phyloP scores from a whole-genome alignment of 2,888 invertebrate genomes.

The Argynnis bischoffii region DNA sequence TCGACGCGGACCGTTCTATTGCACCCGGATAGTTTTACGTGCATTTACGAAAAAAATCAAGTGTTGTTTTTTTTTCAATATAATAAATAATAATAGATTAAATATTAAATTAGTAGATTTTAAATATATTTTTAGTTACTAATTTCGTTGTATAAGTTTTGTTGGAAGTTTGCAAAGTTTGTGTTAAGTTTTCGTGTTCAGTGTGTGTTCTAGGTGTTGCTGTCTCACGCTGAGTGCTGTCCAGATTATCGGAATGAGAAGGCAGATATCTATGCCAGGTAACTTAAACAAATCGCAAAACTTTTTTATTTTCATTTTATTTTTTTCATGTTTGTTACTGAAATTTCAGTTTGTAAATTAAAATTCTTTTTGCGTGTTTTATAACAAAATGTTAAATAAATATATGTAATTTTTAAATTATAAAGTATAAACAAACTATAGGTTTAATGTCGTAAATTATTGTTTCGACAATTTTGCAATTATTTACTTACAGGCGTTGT shows the following conservation, averaged over 20 bases:
- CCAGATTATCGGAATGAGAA: slow-evolving; percentile 58
- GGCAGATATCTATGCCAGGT: slow-evolving; percentile 73
- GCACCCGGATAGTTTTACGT: slow-evolving; percentile 58
- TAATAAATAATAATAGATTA: background rate
- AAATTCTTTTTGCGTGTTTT: no score
- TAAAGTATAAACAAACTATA: no score
- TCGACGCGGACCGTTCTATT: slow-evolving; percentile 69
- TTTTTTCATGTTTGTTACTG: no score
- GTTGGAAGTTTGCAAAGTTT: slow-evolving; percentile 40
- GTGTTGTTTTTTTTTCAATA: slow-evolving; percentile 1
- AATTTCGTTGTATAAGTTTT: slow-evolving; percentile 24
- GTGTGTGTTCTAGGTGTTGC: slow-evolving; percentile 63
- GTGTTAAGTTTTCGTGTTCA: slow-evolving; percentile 55
- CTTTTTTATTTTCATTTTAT: no score
- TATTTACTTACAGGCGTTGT: no score
- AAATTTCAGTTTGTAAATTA: no score
- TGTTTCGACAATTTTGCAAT: no score
- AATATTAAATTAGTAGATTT: background rate
- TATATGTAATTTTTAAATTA: no score
- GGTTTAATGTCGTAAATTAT: no score
- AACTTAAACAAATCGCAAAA: slow-evolving; percentile 31
- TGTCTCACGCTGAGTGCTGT: slow-evolving; percentile 54
- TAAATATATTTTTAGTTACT: slow-evolving; percentile 22
- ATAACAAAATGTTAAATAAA: no score
- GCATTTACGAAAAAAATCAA: slow-evolving; percentile 34